These are phyloP conservation scores for Fopius arisanus DNA, from an alignment of 1,140 invertebrate genomes.

Conservation along the genomic window DNA sequence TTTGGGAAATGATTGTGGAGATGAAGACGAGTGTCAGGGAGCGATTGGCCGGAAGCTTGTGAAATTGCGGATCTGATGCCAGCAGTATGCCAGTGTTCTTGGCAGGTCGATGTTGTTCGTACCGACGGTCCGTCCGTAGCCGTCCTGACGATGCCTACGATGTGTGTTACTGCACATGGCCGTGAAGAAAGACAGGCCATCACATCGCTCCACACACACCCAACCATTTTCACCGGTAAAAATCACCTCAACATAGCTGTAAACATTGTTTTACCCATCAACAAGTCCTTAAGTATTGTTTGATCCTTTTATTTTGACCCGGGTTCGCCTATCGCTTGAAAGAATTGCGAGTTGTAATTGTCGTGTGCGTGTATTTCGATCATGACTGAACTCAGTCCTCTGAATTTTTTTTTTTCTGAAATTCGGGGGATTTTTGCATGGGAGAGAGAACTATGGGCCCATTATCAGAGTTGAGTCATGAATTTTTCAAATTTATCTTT, in stretches of 20 bases:
- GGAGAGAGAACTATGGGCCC: too few relatives aligned
- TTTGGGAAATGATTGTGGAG: neutral
- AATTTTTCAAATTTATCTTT: neutral
- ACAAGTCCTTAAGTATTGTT: neutral
- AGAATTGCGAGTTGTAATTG: neutral
- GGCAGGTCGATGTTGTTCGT: constrained; percentile 32
- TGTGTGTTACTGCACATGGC: constrained; percentile 63
- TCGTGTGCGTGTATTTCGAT: neutral
- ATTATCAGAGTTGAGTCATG: neutral
- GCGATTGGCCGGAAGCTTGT: neutral
- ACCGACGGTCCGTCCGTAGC: constrained; percentile 58
- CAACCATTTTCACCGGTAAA: constrained; percentile 56
- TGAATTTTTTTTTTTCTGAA: neutral
- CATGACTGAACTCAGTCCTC: neutral
- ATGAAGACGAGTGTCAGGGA: neutral
- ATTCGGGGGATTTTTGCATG: neutral
- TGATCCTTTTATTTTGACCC: neutral
- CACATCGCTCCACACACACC: constrained; percentile 48
- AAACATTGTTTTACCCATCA: neutral
- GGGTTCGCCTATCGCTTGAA: neutral
- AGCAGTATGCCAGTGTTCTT: neutral
- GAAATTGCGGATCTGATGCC: neutral
- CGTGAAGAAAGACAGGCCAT: constrained; percentile 52
- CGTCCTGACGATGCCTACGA: constrained; percentile 57
- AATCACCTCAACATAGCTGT: constrained; percentile 16